Conservation (phyloP, 2,113 vertebrate species). For the Ophiodon elongatus region DNA sequence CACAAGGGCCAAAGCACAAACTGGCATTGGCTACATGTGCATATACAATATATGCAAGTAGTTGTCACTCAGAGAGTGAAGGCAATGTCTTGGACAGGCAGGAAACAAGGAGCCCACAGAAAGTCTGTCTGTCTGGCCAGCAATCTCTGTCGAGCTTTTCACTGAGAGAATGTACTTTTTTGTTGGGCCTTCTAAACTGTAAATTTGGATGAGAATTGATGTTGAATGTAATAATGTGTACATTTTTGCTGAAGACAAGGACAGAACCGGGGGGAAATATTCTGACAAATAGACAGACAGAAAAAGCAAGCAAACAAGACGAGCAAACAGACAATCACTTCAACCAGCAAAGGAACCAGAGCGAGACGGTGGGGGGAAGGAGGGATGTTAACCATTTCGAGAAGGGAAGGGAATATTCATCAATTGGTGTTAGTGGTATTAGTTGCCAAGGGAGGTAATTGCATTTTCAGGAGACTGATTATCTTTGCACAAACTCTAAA, state of each 20-base stretch:
- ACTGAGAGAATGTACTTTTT: slow-evolving; percentile 53
- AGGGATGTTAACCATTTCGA: slow-evolving; percentile 68
- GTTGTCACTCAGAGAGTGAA: slow-evolving; percentile 81
- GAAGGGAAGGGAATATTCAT: slow-evolving; percentile 57
- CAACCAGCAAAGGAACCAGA: slow-evolving; percentile 68
- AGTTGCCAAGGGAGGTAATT: slow-evolving; percentile 64
- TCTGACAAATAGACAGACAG: slow-evolving; percentile 82
- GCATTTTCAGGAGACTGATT: slow-evolving; percentile 49
- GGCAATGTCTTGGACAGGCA: slow-evolving; percentile 79
- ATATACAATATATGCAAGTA: slow-evolving; percentile 83
- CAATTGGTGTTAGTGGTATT: slow-evolving; percentile 73
- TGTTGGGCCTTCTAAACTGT: slow-evolving; percentile 27
- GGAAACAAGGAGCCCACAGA: slow-evolving; percentile 71
- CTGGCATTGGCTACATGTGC: slow-evolving; percentile 83
- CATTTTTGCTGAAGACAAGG: slow-evolving; percentile 75
- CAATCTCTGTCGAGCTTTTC: slow-evolving; percentile 63
- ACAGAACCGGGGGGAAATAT: slow-evolving; percentile 74
- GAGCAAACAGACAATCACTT: slow-evolving; percentile 75
- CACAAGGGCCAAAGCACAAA: slow-evolving; percentile 79
- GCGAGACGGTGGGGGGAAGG: slow-evolving; percentile 61
- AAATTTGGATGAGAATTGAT: slow-evolving; percentile 73
- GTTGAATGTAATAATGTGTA: slow-evolving; percentile 76
- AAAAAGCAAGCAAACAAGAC: slow-evolving; percentile 78
- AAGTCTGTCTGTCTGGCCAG: slow-evolving; percentile 82
- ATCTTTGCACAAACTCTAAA: slow-evolving; percentile 43